Conservation (phyloP, 2,797 vertebrate genomes). For the Danio choprae region DNA sequence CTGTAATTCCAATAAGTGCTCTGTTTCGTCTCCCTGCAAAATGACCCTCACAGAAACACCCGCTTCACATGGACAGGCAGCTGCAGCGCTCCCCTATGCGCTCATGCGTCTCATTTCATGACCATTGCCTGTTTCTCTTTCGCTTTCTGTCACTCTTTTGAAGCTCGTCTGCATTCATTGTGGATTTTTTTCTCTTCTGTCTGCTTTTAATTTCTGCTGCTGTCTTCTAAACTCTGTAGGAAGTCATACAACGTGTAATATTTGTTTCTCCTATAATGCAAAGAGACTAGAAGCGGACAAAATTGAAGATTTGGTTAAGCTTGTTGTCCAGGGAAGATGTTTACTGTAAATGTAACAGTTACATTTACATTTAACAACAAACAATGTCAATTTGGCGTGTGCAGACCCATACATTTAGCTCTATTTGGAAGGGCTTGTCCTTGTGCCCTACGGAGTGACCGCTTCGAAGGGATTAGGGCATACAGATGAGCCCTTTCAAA, state of each 20-base stretch:
- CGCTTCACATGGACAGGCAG: slow-evolving; percentile 49
- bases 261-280: slow-evolving; percentile 1
- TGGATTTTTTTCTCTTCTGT: too few relatives aligned
- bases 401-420: too few relatives aligned
- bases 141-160: slow-evolving; percentile 20
- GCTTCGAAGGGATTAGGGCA: too few relatives aligned
- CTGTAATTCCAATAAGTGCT: slow-evolving; percentile 82
- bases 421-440: too few relatives aligned
- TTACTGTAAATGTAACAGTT: too few relatives aligned
- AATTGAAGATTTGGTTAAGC: background rate
- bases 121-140: slow-evolving; percentile 25
- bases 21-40: slow-evolving; percentile 74
- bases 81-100: slow-evolving; percentile 38
- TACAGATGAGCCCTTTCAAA: too few relatives aligned
- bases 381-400: too few relatives aligned
- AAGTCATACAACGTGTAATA: background rate
- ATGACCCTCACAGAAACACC: slow-evolving; percentile 26
- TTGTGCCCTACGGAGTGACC: too few relatives aligned
- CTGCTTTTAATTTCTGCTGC: slow-evolving; percentile 13
- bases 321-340: background rate
- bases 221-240: background rate
- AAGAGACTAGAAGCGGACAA: background rate
- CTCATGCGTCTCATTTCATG: slow-evolving; percentile 38
- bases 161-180: background rate
- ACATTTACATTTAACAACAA: too few relatives aligned